Evolutionary conservation across 1,140 invertebrate species (phyloP).

Genomic region (Drosophila hydei): DNA sequence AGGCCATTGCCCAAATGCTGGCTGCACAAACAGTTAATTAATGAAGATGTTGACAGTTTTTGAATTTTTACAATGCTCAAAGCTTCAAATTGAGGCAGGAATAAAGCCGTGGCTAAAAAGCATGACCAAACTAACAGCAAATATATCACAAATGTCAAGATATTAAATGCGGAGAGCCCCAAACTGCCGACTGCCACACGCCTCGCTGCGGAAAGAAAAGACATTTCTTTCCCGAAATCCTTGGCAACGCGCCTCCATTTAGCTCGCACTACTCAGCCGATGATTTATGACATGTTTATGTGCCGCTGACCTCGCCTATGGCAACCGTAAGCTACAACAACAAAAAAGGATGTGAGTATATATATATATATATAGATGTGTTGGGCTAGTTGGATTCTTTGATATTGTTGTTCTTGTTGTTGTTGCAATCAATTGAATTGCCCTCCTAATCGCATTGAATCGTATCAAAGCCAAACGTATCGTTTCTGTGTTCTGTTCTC

Average conservation of each 20-base stretch:
- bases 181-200: not conserved
- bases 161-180: slow-evolving; percentile 30
- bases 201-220: slow-evolving; percentile 44
- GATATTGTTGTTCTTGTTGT: slow-evolving; percentile 4
- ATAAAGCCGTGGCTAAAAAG: slow-evolving; percentile 12
- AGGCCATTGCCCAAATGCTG: slow-evolving; percentile 59
- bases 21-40: slow-evolving; percentile 57
- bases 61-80: slow-evolving; percentile 54
- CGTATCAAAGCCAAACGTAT: slow-evolving; percentile 6
- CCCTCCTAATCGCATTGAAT: slow-evolving; percentile 29
- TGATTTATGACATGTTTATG: slow-evolving; percentile 79
- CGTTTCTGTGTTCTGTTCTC: slow-evolving; percentile 27
- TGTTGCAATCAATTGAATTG: slow-evolving; percentile 26
- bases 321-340: slow-evolving; percentile 41
- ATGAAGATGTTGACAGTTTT: slow-evolving; percentile 74
- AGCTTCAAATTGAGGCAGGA: slow-evolving; percentile 49
- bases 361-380: slow-evolving; percentile 30
- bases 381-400: slow-evolving; percentile 22
- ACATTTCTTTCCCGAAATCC: slow-evolving; percentile 47
- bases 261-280: slow-evolving; percentile 43
- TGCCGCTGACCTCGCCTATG: slow-evolving; percentile 73
- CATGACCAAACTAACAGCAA: slow-evolving; percentile 30
- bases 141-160: slow-evolving; percentile 44
- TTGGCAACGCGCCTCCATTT: slow-evolving; percentile 57
- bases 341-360: not conserved